Conservation (phyloP, 2,888 invertebrate genomes). For the Amaurobius ferox region DNA sequence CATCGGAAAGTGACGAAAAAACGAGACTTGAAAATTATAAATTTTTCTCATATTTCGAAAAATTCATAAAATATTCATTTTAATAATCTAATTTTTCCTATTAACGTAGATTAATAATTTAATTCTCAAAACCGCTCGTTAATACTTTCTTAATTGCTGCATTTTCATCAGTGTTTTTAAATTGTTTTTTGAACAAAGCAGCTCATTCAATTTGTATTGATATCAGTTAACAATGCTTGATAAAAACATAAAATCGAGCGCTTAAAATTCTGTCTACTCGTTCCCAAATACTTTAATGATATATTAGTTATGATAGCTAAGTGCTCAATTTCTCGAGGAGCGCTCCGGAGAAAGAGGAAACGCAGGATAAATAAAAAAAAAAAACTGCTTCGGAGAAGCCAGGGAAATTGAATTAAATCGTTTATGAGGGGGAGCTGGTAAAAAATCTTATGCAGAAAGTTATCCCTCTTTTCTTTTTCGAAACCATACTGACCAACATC, state of each 20-base stretch:
- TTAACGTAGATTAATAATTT: not conserved
- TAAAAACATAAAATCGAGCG: not conserved
- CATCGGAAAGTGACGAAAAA: too few relatives aligned
- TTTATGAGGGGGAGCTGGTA: not conserved
- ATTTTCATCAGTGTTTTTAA: not conserved
- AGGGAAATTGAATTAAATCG: conserved; percentile 14
- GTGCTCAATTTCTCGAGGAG: conserved; percentile 13
- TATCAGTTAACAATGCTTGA: not conserved
- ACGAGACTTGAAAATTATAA: too few relatives aligned
- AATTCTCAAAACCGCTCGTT: not conserved
- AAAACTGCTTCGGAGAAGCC: not conserved
- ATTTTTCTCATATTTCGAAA: too few relatives aligned
- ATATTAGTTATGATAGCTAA: conserved; percentile 18
- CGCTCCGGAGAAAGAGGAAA: not conserved
- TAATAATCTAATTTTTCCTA: not conserved
- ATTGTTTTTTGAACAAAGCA: not conserved
- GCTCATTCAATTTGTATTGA: not conserved
- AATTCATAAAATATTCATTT: too few relatives aligned
- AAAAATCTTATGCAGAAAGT: conserved; percentile 6
- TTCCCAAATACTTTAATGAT: conserved; percentile 7
- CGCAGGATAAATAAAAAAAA: not conserved
- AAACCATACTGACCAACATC: conserved; percentile 48
- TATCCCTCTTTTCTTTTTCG: not conserved
- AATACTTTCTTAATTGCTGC: not conserved
- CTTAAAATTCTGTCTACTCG: not conserved